Evolutionary conservation across 2,113 vertebrate genomes (phyloP), one percentile per base, ranked within the genome.

Genomic region (Struthidea cinerea): DNA sequence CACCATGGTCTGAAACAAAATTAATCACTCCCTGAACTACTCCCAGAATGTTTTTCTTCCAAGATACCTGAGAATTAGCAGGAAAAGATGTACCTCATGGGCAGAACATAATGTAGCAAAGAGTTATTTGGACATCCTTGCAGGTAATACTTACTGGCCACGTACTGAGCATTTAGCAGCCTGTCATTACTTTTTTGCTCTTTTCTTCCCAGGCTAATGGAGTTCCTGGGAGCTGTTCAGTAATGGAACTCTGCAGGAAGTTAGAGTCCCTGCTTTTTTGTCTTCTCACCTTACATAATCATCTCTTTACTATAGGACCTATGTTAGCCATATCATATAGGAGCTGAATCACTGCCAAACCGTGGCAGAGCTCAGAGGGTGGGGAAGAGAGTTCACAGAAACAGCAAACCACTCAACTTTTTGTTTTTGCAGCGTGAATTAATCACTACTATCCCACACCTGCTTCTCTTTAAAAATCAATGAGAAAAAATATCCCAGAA

Each of bases 181-280:
- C 79, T 91, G 81, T 93, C 77, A 87, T 93, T 87, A 18, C 63
- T 53, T 96, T 67, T 92, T 74, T 95, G 68, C 82, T 94, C 77
- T 89, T 96, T 96, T 87, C 93, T 90, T 82, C 89, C 68, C 78
- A 42, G 47, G n/a, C 30, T 92, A 91, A 93, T 91, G 90, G 83
- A 90, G 47, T 84, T 86, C 50, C 46, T 13, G 50, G 85, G 87
- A 97, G 89, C 2, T 26, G 69, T 89, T 96, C 79, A 44, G 47
- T 97, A 98, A 97, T 96, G 96, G 94, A 97, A 44, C 94, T 94
- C 96, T 85, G 93, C 32, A 10, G 94, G 96, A 70, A 97, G 69
- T 80, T 80, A 93, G 74, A 50, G 55, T 81, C 79, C 57, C 82
- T 95, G 91, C 52, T 82, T 89, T 89, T 90, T 97, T 80, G 55